Base-by-base conservation (phyloP, 2,797 vertebrate genomes). In the Eptatretus atami region DNA sequence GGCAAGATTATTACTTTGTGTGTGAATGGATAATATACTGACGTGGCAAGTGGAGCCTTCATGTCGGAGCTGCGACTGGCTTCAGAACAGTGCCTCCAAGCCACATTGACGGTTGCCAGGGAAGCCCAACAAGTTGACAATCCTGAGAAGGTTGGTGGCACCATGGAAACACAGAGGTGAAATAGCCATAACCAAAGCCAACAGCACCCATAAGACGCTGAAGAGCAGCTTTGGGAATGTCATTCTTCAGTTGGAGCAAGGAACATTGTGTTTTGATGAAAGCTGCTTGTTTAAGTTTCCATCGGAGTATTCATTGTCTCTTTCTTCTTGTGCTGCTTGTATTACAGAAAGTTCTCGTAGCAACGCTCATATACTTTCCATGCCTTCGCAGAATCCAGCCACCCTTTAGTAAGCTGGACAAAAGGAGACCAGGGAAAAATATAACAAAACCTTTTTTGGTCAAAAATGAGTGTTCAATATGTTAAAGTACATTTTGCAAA, bases 1-100 rank as follows among this genome's bases (percentile, higher is more conserved):
- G 19, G 19, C 19, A 19, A 19, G 19, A 19, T 19, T 19, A 19
- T 19, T 44, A 44, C 4, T 44, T 44, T 2, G 31, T 44, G 31
- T 44, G 31, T 44, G 31, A 44, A 44, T 44, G 19, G 19, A 19
- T 44, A 76, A 82, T 80, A 76, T 84, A 92, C 88, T 94, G 86
- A 99, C 92, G 87, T 99, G 78, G 92, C 92, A 78, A 99, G 83
- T 71, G 92, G 92, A 71, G 92, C 92, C 81, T 99, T 99, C 92
- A 99, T 99, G 81, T 96, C 92, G 78, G 82, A 84, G 83, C 92
- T 99, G 79, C 95, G 85, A 75, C 92, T 96, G 76, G 92, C 88
- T 70, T 81, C 95, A 67, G 79, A n/a, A 77, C 73, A 99, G 80
- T 65, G 88, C 87, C 66, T 86, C 81, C 72, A 99, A 81, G 71